Base-by-base conservation (phyloP, 2,888 invertebrate genomes). In the Flexamia atlantica region DNA sequence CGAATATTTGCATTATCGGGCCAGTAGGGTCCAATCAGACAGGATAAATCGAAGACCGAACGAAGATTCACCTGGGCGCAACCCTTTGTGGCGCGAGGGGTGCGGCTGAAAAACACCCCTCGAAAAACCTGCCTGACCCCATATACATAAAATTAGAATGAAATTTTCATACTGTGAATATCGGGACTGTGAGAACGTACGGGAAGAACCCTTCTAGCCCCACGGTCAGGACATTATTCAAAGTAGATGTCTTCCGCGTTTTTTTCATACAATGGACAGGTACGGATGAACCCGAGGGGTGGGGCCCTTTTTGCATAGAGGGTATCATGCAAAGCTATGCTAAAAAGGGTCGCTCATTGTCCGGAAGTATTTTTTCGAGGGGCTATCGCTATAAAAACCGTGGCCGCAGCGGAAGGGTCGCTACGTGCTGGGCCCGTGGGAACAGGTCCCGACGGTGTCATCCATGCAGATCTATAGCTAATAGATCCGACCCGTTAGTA, bases 61-160 rank as follows among this genome's bases (percentile, higher is more conserved):
- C 79, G 79, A 79, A 79, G 79, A 79, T 79, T 53, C 79, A 79
- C 79, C 79, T 53, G 79, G 50, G 42, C 40, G 25, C 57, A 57
- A 53, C 53, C 53, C 79, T 57, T 57, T 76, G 46, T 76, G 32
- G 32, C 57, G 28, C 36, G 20, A 79, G 79, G 79, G 79, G 79
- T 79, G 79, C 28, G 57, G 50, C 17, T 40, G 30, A 32, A 83
- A 82, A 82, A 60, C 70, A 70, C 82, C 82, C 82, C 30, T 82
- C 32, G 68, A 70, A 82, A 82, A 82, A 70, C 82, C 82, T 40
- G 57, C 82, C 82, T 40, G 74, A 53, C 82, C 74, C 74, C n/a
- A 74, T 83, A 81, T 84, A 84, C 84, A 84, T 84, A 81, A 84
- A 84, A 84, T 84, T 81, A 81, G 72, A 84, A 84, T 84, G 81